Base-by-base conservation (phyloP, 2,888 invertebrate genomes). In the Agrochola litura region DNA sequence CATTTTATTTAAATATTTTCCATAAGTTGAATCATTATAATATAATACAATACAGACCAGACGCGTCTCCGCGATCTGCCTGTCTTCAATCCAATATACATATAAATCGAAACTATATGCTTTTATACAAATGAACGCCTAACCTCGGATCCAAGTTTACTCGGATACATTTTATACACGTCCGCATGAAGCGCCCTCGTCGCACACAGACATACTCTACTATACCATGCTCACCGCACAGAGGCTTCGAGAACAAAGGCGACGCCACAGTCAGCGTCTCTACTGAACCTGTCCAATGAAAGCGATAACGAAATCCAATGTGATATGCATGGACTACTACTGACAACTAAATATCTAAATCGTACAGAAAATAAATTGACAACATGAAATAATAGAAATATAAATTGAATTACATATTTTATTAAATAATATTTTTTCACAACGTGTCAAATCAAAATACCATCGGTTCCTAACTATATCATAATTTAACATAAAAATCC, bases 1-100 rank as follows among this genome's bases (percentile, higher is more conserved):
- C 95, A 95, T 92, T 96, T 95, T 95, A 95, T 95, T 95, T 95
- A 94, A 95, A 95, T 95, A 95, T 94, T 90, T 73, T 93, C 92
- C 92, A 92, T 93, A 91, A 88, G 89, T 93, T 93, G 92, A 93
- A 95, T 94, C 89, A 92, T 92, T 67, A 67, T 81, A 94, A 58
- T 81, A 95, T 95, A 94, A 94, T 95, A 96, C 95, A 95, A 91
- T 91, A 90, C 89, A 88, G 91, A 94, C 69, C 77, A 76, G 77
- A 67, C 69, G 81, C 68, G 76, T 70, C 10, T 64, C 69, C 70
- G 72, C 79, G 58, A 43, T 46, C 79, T 73, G 84, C 65, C 76
- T 63, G 89, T 75, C 80, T 79, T 83, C 76, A 61, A 86, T 86
- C 91, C 83, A 91, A 92, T 93, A 93, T 93, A 93, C 93, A 93